Percentiles rank a stretch among this genome's conserved stretches.
phyloP scores from a whole-genome alignment of 1,140 invertebrate genomes.

The Acromyrmex charruanus region DNA sequence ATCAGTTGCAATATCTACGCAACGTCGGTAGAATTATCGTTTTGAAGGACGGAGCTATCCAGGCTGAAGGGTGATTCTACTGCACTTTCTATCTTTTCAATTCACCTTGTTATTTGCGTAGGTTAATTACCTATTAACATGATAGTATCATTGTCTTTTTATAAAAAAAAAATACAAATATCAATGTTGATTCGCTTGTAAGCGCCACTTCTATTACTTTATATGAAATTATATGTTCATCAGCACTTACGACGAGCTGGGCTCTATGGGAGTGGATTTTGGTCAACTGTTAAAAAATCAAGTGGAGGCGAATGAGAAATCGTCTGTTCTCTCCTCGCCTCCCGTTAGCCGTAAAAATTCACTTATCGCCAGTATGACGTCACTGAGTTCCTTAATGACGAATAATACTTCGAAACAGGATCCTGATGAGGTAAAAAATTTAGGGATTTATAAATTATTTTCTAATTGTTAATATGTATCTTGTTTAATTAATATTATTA shows the following conservation, averaged over 20 bases:
- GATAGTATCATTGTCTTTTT: too few species aligned
- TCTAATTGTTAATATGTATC: background rate
- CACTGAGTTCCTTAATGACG: conserved; percentile 81
- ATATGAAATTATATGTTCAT: conserved; percentile 74
- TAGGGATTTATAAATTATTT: background rate
- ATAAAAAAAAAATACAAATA: too few species aligned
- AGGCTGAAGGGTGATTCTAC: conserved; percentile 79
- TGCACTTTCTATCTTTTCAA: background rate
- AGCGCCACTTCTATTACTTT: background rate
- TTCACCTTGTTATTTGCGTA: background rate
- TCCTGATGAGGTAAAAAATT: conserved; percentile 78
- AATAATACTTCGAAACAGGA: conserved; percentile 76
- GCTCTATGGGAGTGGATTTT: conserved; percentile 89
- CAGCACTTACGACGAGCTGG: conserved; percentile 88
- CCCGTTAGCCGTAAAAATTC: conserved; percentile 80
- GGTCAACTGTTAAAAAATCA: conserved; percentile 88
- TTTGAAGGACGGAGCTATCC: conserved; percentile 89
- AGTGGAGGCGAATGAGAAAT: conserved; percentile 82
- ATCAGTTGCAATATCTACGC: conserved; percentile 94
- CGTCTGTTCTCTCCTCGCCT: conserved; percentile 64
- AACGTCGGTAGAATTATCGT: conserved; percentile 92
- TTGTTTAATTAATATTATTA: background rate
- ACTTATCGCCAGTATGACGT: conserved; percentile 83
- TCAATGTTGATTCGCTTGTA: too few species aligned
- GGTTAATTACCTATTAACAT: background rate